Base-by-base conservation (phyloP, 2,888 invertebrate species). In the Tenthredo amoena region DNA sequence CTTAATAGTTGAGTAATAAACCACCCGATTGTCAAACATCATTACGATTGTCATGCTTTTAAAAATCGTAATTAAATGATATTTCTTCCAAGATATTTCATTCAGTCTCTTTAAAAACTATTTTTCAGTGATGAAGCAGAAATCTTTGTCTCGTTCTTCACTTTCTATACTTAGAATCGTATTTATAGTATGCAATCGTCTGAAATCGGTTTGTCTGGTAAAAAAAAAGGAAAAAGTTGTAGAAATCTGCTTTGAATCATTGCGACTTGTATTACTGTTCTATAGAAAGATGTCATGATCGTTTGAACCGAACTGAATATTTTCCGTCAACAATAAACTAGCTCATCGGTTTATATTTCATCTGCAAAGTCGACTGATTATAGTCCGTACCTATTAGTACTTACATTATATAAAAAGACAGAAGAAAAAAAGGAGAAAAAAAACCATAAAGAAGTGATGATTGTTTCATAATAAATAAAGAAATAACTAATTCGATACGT, bases 221-320 rank as follows among this genome's bases (percentile, higher is more conserved):
- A 55, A n/a, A 55, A 55, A 6, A 50, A 37, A 18, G 43, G 1
- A 71, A 26, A 26, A 37, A 72, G 18, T n/a, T n/a, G n/a, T 34
- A 9, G 12, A 5, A 12, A 26, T 34, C 34, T 68, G 31, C 68
- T 3, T 18, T 15, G 4, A 37, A 68, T 68, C 68, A 34, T 68
- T 68, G 15, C 18, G 26, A 72, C 7, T 43, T 10, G 43, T 37
- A 37, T 40, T 31, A 40, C 15, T 72, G 6, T 21, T 21, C 6
- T 43, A 74, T 43, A 21, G 43, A 43, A 43, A 68, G 34, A 34
- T 65, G 2, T 43, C 31, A 77, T 77, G 77, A 55, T 77, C 77
- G 77, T 77, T 77, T 77, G 26, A n/a, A 77, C 77, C 55, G 77
- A 77, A 68, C 68, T 74, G 21, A 74, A 74, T 72, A n/a, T 47